Evolutionary conservation across 2,113 vertebrate genomes (phyloP).

Genomic region (Phalacrocorax aristotelis): DNA sequence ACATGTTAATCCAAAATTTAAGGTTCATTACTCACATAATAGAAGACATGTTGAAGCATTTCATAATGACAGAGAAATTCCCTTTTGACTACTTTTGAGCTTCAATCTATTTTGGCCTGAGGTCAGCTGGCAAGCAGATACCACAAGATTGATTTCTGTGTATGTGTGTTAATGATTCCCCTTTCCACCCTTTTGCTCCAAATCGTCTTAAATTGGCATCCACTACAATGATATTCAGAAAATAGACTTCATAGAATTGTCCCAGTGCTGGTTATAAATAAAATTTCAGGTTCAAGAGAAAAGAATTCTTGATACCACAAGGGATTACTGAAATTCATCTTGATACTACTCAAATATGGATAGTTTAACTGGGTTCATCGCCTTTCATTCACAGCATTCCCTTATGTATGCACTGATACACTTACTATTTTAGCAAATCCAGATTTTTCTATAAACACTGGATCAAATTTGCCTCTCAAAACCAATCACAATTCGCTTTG

Average conservation of each 20-base stretch:
- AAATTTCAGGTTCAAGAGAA: background rate
- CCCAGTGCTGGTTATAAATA: background rate
- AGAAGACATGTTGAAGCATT: conserved; percentile 33
- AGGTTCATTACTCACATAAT: conserved; percentile 67
- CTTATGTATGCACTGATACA: background rate
- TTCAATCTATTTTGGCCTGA: conserved; percentile 70
- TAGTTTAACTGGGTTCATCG: background rate
- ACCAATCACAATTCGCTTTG: background rate
- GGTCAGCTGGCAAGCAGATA: conserved; percentile 65
- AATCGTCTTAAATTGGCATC: conserved; percentile 42
- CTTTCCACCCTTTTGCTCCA: conserved; percentile 40
- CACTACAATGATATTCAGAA: conserved; percentile 44
- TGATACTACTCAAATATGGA: background rate
- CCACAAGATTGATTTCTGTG: conserved; percentile 52
- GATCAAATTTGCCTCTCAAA: background rate
- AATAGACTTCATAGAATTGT: background rate
- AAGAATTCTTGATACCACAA: background rate
- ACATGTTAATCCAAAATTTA: conserved; percentile 56
- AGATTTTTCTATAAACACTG: background rate
- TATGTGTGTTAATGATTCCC: conserved; percentile 53
- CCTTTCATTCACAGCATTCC: background rate
- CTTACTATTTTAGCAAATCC: background rate
- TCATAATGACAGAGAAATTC: conserved; percentile 52
- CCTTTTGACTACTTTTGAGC: conserved; percentile 67
- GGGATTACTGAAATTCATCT: background rate